phyloP scores from a whole-genome alignment of 2,797 vertebrate genomes.

The Spondyliosoma cantharus region DNA sequence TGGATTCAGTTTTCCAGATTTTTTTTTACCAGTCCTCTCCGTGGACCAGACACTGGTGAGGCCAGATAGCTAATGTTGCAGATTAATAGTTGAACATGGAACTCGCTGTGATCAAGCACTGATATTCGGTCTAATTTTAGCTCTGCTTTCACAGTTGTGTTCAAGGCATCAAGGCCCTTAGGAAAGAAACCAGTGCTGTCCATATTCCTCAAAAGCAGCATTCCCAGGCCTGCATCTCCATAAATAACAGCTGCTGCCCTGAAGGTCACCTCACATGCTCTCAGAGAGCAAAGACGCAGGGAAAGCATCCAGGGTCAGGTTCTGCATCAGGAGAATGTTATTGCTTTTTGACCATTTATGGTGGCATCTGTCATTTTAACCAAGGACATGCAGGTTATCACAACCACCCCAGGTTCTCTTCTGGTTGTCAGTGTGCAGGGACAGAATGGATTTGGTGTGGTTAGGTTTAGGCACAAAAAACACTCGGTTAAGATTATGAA shows the following conservation, averaged over 20 bases:
- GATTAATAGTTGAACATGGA: conserved; percentile 33
- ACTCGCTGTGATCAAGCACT: not conserved
- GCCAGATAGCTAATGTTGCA: conserved; percentile 23
- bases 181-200: conserved; percentile 21
- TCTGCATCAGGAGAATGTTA: conserved; percentile 18
- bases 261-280: conserved; percentile 47
- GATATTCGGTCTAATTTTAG: conserved; percentile 24
- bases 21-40: conserved; percentile 5
- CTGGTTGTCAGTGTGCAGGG: not conserved
- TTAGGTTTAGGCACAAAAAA: no score
- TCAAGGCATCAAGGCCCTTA: conserved; percentile 13
- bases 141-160: not conserved
- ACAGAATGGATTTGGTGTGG: not conserved
- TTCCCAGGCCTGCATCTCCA: conserved; percentile 51
- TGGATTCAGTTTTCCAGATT: conserved; percentile 48
- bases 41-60: conserved; percentile 11
- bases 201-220: conserved; percentile 41
- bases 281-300: conserved; percentile 6
- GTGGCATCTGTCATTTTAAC: conserved; percentile 5
- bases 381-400: not conserved
- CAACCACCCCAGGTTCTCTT: not conserved
- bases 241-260: conserved; percentile 66
- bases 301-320: conserved; percentile 2
- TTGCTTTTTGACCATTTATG: conserved; percentile 49
- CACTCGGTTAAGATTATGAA: no score